phyloP scores from a whole-genome alignment of 2,113 vertebrate species.

The Corythoichthys haematopterus region DNA sequence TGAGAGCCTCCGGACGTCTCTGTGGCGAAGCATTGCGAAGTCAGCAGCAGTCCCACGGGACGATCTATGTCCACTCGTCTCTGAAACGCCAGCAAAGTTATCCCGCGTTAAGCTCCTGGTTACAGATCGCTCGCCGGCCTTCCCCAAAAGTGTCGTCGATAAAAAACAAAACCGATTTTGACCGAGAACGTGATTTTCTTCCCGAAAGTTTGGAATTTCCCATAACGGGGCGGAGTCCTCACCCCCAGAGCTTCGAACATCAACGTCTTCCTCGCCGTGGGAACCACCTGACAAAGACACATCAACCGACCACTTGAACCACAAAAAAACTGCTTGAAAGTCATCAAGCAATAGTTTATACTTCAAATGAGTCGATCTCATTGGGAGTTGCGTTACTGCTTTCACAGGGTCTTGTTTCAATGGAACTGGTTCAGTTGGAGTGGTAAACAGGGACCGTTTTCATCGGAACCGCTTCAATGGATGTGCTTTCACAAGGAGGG shows the following conservation, averaged over 20 bases:
- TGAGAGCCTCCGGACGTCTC: slow-evolving; percentile 91
- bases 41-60: slow-evolving; percentile 83
- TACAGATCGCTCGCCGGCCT: not conserved
- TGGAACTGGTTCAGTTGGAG: not conserved
- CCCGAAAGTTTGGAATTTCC: not conserved
- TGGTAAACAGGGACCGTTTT: not conserved
- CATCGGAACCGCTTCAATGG: not conserved
- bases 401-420: not conserved
- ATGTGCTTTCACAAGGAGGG: not conserved
- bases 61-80: slow-evolving; percentile 62
- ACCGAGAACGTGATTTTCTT: no score
- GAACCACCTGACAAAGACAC: slow-evolving; percentile 24
- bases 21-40: slow-evolving; percentile 90
- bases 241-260: slow-evolving; percentile 50
- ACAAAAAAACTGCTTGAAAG: not conserved
- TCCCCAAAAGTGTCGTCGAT: not conserved
- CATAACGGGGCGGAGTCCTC: slow-evolving; percentile 7
- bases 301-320: not conserved
- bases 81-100: slow-evolving; percentile 27
- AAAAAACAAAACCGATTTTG: no score
- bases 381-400: not conserved
- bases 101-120: not conserved
- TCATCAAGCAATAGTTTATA: not conserved
- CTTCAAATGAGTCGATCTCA: not conserved
- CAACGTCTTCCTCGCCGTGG: slow-evolving; percentile 44